Conservation (phyloP, 2,113 vertebrate genomes). For the Brienomyrus brachyistius region DNA sequence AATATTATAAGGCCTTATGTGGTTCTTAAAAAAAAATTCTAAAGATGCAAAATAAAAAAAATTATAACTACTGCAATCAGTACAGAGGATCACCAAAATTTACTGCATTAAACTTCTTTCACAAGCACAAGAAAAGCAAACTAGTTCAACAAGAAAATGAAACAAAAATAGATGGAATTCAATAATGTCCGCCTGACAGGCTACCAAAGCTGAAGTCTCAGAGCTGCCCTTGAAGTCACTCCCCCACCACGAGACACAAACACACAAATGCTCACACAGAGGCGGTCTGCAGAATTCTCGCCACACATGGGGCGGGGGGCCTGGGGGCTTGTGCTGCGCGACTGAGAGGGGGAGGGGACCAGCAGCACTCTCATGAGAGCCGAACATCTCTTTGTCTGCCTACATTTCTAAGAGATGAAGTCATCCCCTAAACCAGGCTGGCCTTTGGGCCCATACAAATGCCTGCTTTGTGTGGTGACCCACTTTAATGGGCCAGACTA, state of each 20-base stretch:
- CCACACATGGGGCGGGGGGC: neutral
- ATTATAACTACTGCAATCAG: neutral
- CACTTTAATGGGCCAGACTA: conserved; percentile 27
- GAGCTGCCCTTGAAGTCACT: neutral
- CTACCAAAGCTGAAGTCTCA: neutral
- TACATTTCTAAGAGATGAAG: conserved; percentile 46
- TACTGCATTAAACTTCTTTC: neutral
- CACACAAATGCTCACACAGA: conserved; percentile 13
- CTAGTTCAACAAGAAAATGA: neutral
- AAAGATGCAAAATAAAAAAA: neutral
- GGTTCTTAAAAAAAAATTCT: neutral
- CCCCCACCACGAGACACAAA: neutral
- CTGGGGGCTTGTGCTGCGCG: neutral
- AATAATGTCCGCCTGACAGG: neutral
- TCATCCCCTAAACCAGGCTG: conserved; percentile 37
- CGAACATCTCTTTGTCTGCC: conserved; percentile 41
- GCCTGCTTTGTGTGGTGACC: conserved; percentile 39
- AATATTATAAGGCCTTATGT: neutral
- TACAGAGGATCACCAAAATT: neutral
- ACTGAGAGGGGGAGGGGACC: neutral
- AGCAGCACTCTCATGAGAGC: conserved; percentile 35
- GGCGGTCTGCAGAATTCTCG: conserved; percentile 2
- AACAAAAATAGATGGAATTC: neutral
- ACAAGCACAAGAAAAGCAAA: neutral
- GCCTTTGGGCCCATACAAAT: conserved; percentile 19